Base-by-base conservation (phyloP, 2,888 invertebrate species). In the Ormia ochracea region DNA sequence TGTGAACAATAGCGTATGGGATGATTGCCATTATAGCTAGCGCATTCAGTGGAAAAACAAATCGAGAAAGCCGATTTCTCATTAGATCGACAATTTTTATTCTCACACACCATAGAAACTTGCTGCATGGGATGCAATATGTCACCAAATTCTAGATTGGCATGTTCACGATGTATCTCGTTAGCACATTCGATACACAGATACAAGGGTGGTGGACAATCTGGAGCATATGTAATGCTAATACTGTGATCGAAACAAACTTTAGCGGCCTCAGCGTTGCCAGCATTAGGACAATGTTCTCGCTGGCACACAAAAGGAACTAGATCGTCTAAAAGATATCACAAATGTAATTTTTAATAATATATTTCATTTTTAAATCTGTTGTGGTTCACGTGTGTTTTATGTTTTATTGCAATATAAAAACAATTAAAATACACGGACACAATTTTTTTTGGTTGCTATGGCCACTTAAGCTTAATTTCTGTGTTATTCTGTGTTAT, bases 31-130 rank as follows among this genome's bases (percentile, higher is more conserved):
- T 99, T 99, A 87, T 96, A 96, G 87, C 96, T 96, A 43, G 97
- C 97, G 88, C 99, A 99, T 89, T 99, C 99, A 54, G 95, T 95
- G 0, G 97, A 96, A 90, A 99, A 99, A 88, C 99, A 99, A 58
- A 98, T 97, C 9, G 97, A 96, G 81, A 97, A 94, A 0, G 98
- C 98, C 2, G 96, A 93, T 89, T 98, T 98, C 84, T 98, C 96
- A 0, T 93, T 92, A 0, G 97, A 95, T 56, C 96, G 93, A 87
- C 99, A 99, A 88, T 97, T 98, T 95, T 98, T 98, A 89, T 98
- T 98, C 90, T 98, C 98, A 89, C 98, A 98, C 68, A 96, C 94
- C 92, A 97, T 95, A 0, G 98, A 96, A 7, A 97, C 96, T 90
- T 97, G 96, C 86, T 96, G 96, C 92, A 98, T 96, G 0, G 98